Evolutionary conservation across 2,888 invertebrate genomes (phyloP), one percentile per base, ranked within the genome.

Genomic region (Chaitophorus viminalis): DNA sequence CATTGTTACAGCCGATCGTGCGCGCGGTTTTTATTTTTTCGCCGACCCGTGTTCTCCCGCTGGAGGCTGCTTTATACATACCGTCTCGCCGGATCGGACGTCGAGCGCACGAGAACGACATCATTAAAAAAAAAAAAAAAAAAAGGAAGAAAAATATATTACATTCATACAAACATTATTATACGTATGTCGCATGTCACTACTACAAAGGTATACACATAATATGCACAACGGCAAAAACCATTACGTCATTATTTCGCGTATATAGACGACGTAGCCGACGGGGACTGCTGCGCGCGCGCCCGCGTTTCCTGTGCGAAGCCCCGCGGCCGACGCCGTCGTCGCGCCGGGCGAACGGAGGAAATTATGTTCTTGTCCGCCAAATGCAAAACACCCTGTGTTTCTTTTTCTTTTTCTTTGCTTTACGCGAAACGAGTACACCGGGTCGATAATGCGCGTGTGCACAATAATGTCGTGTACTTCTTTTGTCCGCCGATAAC

Each of bases 161-260:
- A 11, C 46, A 46, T 46, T 36, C 36, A 46, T 46, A 46, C 46
- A 14, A 46, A 46, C 46, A 46, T 46, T 86, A 85, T 86, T 78
- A 70, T 83, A 75, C 36, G 21, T 29, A 75, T 65, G 21, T 29
- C 52, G 29, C 3, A 52, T 65, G 77, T 68, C 85, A 84, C 65
- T 65, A 31, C 31, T 81, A 85, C 76, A 77, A 77, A 77, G 46
- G 84, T 46, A 65, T 0, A 11, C 39, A 8, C 36, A 72, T 36
- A 36, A 36, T 36, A 36, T 36, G 46, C 21, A 75, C 39, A 72
- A 77, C 78, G 29, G 78, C 78, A 54, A 86, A 86, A 86, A 87
- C 77, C 60, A 74, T 87, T 74, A 60, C 86, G 72, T 87, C 86
- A 79, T 87, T 87, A 87, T 79, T 87, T 86, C 77, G 77, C 65